phyloP scores from a whole-genome alignment of 2,113 vertebrate species.

The Ranitomeya variabilis region DNA sequence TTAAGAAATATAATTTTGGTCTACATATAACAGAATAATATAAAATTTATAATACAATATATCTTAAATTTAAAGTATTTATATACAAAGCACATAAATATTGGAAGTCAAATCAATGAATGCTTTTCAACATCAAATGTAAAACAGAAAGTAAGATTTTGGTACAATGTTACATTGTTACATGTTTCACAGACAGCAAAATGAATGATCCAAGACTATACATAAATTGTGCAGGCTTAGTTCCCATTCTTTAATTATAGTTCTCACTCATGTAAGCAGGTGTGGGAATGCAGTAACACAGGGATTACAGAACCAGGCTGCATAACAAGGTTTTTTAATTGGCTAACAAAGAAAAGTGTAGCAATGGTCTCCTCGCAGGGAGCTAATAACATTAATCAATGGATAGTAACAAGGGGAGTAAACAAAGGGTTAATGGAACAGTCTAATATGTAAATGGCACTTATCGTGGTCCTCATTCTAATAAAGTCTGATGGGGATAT shows the following conservation, averaged over 20 bases:
- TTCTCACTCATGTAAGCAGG: too few species aligned
- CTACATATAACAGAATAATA: constrained; percentile 4
- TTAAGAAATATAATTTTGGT: not conserved
- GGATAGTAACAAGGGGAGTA: too few species aligned
- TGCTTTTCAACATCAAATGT: not conserved
- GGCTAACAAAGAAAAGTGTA: too few species aligned
- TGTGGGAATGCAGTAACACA: too few species aligned
- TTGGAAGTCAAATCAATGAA: not conserved
- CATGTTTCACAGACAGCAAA: not conserved
- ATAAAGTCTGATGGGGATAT: too few species aligned
- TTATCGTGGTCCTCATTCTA: too few species aligned
- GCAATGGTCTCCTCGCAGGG: too few species aligned
- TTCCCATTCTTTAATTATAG: not conserved
- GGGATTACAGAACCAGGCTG: too few species aligned
- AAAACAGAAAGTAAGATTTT: not conserved
- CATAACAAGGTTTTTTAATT: too few species aligned
- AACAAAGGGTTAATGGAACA: too few species aligned
- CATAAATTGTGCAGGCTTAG: not conserved
- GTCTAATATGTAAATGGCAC: too few species aligned
- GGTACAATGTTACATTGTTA: not conserved
- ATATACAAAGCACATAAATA: not conserved
- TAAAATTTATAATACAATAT: constrained; percentile 5
- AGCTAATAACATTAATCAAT: too few species aligned
- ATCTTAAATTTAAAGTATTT: not conserved
- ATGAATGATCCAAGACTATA: not conserved